These are phyloP conservation scores for Parus major DNA, from an alignment of 2,113 vertebrate species.

Conservation along the genomic window DNA sequence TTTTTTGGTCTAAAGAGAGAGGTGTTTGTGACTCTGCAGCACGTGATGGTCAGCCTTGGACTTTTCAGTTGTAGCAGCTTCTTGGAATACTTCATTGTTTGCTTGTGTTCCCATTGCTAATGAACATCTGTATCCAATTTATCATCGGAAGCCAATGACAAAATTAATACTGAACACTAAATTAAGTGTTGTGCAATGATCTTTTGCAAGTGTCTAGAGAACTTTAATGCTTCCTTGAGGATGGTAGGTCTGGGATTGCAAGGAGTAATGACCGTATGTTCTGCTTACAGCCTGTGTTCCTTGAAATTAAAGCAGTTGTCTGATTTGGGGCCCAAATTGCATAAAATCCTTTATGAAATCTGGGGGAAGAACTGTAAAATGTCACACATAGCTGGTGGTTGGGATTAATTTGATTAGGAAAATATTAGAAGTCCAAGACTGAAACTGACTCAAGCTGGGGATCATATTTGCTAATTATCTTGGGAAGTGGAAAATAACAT, in stretches of 20 bases:
- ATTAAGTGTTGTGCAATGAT: constrained; percentile 2
- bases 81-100: constrained; percentile 22
- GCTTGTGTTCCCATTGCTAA: constrained; percentile 13
- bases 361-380: not conserved
- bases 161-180: not conserved
- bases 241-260: not conserved
- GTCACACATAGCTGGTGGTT: not conserved
- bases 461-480: not conserved
- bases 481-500: not conserved
- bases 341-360: not conserved
- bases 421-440: not conserved
- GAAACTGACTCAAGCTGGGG: not conserved
- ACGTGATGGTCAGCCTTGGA: not conserved
- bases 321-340: not conserved
- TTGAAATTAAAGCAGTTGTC: not conserved
- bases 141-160: not conserved
- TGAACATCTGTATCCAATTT: constrained; percentile 44
- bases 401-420: not conserved
- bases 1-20: not conserved
- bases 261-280: not conserved
- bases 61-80: not conserved
- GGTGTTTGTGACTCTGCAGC: not conserved
- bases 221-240: not conserved
- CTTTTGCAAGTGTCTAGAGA: constrained; percentile 27
- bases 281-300: not conserved